Evolutionary conservation across 2,797 vertebrate species (phyloP), one percentile per base, ranked within the genome.

Genomic region (Lophotriccus pileatus): DNA sequence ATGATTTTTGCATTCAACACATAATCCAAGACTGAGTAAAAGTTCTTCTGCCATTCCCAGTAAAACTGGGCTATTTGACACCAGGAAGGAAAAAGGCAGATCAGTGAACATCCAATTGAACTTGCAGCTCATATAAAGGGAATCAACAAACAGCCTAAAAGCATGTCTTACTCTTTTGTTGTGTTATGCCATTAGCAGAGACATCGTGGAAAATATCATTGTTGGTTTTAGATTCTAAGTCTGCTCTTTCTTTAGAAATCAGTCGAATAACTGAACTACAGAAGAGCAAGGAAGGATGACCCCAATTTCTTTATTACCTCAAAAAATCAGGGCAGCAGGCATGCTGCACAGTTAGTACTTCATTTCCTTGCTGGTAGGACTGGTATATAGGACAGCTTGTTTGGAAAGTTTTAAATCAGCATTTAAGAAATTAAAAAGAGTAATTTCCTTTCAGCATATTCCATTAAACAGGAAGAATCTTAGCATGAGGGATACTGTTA

Each of bases 371-470:
- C 58, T 75, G 25, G 32, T 50, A 66, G 30, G 7, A 79, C n/a
- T 62, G 27, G 20, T 52, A 89, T 32, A 60, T 4, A 63, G 67
- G 60, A 70, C 25, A 75, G 41, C 63, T 76, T 46, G 3, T 37
- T 73, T 63, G 43, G 16, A 66, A 79, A 72, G 20, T 28, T 73
- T 69, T 47, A 44, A 78, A 39, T 9, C 11, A 82, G 24, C 30
- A 34, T 72, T 93, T 89, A 67, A 87, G 74, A 88, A 92, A 90
- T 87, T 64, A 89, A 89, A 55, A 14, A 36, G 79, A 88, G 27
- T 66, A 12, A 32, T 82, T 88, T 85, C 46, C 55, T 75, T 86
- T 68, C 66, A 79, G 6, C 11, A 14, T 66, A 39, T 91, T 72
- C 72, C 21, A 23, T 58, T 78, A 50, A 92, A 92, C 19, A 67